Conservation (phyloP, 1,140 invertebrate genomes). For the Atta cephalotes region DNA sequence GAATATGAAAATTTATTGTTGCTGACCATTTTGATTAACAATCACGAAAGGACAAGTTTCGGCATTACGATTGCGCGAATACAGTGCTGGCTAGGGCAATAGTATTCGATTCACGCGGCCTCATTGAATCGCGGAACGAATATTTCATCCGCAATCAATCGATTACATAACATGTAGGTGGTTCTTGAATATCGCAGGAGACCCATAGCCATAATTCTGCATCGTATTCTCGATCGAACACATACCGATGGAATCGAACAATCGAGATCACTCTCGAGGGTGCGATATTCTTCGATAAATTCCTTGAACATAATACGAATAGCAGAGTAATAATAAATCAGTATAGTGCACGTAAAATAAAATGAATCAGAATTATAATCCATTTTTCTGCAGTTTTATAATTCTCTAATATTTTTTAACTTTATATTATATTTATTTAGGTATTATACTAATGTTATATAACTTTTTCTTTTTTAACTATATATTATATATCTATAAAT, state of each 20-base stretch:
- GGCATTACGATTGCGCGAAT: slow-evolving; percentile 24
- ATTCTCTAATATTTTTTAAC: neutral
- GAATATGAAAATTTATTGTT: slow-evolving; percentile 57
- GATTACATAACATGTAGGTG: neutral
- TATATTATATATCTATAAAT: neutral
- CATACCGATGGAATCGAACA: neutral
- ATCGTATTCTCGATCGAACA: neutral
- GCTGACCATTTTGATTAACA: slow-evolving; percentile 55
- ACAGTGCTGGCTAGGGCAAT: neutral
- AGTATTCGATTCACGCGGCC: slow-evolving; percentile 30
- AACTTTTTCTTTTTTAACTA: too few relatives aligned
- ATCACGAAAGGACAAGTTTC: slow-evolving; percentile 35
- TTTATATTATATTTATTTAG: neutral
- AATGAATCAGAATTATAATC: neutral
- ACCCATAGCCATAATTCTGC: slow-evolving; percentile 11
- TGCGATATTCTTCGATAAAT: neutral
- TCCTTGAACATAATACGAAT: neutral
- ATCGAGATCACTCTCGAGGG: neutral
- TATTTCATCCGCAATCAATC: slow-evolving; percentile 27
- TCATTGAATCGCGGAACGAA: slow-evolving; percentile 23
- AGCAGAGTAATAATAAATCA: neutral
- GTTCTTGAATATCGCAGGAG: slow-evolving; percentile 16
- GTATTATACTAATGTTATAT: too few relatives aligned
- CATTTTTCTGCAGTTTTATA: neutral
- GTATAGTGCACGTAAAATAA: neutral